A percentile compares a stretch with the other conserved stretches of the same genome.
Evolutionary conservation across 2,797 vertebrate species (phyloP).

Genomic region (Xyrichtys novacula): DNA sequence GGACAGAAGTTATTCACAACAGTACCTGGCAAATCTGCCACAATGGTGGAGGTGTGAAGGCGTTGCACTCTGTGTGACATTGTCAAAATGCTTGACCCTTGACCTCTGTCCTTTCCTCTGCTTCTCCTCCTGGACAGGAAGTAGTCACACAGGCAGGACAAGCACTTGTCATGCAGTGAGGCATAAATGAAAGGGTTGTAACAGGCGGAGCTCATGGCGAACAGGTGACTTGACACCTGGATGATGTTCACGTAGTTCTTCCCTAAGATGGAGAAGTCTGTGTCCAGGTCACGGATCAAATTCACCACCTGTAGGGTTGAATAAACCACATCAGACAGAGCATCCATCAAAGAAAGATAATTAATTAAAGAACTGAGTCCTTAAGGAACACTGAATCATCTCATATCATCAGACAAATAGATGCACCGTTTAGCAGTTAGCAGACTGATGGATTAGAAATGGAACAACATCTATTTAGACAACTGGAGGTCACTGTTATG

Average conservation of each 20-base stretch:
- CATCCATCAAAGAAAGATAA: too few species aligned
- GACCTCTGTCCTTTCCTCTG: slow-evolving; percentile 53
- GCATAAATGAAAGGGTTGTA: slow-evolving; percentile 95
- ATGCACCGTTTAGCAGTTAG: too few species aligned
- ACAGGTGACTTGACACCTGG: slow-evolving; percentile 90
- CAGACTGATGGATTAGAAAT: too few species aligned
- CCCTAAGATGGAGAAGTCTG: slow-evolving; percentile 89
- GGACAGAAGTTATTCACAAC: slow-evolving; percentile 66
- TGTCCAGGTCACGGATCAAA: slow-evolving; percentile 90
- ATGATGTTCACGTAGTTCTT: slow-evolving; percentile 90
- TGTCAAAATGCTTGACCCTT: slow-evolving; percentile 65
- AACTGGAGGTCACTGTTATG: too few species aligned
- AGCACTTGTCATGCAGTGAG: slow-evolving; percentile 89
- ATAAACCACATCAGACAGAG: slow-evolving; percentile 1
- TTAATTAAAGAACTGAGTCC: too few species aligned
- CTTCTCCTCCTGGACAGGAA: slow-evolving; percentile 71
- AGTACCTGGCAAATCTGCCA: slow-evolving; percentile 75
- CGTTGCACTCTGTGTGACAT: slow-evolving; percentile 79
- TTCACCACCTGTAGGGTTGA: slow-evolving; percentile 88
- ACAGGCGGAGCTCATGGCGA: slow-evolving; percentile 93
- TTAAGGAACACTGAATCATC: too few species aligned
- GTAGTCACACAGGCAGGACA: slow-evolving; percentile 83
- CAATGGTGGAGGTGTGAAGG: slow-evolving; percentile 81
- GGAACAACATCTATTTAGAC: too few species aligned
- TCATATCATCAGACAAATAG: too few species aligned